Conservation (phyloP, 2,113 vertebrate species). For the Hyperoodon ampullatus region DNA sequence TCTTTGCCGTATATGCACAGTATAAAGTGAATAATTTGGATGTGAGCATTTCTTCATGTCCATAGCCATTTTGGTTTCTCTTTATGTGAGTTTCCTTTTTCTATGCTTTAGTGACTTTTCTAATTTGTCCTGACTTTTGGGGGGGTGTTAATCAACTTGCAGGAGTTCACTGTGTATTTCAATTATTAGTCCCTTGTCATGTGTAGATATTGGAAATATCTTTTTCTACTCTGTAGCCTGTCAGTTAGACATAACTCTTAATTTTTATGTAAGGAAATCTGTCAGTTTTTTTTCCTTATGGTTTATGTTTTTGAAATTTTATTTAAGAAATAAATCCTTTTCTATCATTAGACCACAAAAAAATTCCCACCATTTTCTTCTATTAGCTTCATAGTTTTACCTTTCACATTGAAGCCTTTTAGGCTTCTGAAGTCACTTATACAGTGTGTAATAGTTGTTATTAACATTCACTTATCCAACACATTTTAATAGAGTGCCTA, state of each 20-base stretch:
- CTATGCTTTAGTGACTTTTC: not conserved
- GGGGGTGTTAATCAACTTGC: not conserved
- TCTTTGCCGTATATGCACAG: not conserved
- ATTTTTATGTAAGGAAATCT: constrained; percentile 4
- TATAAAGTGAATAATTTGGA: not conserved
- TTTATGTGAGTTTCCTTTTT: constrained; percentile 2
- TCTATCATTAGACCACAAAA: not conserved
- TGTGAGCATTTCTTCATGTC: not conserved
- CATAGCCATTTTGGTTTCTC: not conserved
- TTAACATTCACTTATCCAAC: not conserved
- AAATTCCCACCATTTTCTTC: not conserved
- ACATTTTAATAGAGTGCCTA: not conserved
- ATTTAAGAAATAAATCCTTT: not conserved
- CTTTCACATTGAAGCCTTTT: not conserved
- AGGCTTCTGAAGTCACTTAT: not conserved
- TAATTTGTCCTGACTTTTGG: not conserved
- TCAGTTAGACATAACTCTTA: not conserved
- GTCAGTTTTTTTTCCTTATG: not conserved
- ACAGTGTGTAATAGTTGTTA: not conserved
- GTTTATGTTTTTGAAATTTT: constrained; percentile 8
- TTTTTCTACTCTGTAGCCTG: not conserved
- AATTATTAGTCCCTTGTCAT: not conserved
- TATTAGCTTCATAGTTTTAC: not conserved
- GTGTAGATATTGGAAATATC: not conserved
- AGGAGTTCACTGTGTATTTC: not conserved